Evolutionary conservation across 2,888 invertebrate species (phyloP).

Genomic region (Mythimna lalbum): DNA sequence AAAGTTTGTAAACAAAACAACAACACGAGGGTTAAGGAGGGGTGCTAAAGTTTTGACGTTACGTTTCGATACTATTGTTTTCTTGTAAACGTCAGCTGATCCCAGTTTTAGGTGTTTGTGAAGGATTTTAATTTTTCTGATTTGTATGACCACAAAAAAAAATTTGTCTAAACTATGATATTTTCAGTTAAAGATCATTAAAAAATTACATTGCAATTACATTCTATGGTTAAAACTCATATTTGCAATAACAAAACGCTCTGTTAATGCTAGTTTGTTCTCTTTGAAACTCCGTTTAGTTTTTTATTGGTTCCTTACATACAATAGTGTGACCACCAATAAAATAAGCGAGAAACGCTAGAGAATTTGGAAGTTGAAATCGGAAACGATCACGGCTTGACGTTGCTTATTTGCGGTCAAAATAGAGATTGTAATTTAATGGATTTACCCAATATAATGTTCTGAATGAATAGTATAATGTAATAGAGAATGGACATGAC

Average conservation of each 20-base stretch:
- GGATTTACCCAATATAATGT: constrained; percentile 8
- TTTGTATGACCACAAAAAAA: not conserved
- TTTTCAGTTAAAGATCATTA: not conserved
- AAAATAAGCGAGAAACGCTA: accelerated
- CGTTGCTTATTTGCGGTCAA: constrained; percentile 44
- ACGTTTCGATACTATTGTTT: constrained; percentile 42
- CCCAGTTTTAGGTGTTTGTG: not conserved
- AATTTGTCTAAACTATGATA: not conserved
- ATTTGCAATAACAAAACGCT: constrained; percentile 31
- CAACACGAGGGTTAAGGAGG: constrained; percentile 42
- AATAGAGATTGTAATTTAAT: constrained; percentile 17
- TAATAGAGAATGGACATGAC: constrained; percentile 22
- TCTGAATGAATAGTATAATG: constrained; percentile 9
- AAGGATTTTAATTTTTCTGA: not conserved
- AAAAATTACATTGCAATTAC: accelerated
- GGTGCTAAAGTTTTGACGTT: constrained; percentile 39
- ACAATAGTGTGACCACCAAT: not conserved
- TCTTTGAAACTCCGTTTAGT: accelerated
- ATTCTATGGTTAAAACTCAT: not conserved
- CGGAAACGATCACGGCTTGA: constrained; percentile 41
- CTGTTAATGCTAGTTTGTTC: not conserved
- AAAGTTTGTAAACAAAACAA: constrained; percentile 72
- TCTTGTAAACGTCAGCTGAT: not conserved
- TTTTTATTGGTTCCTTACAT: not conserved
- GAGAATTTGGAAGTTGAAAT: accelerated